Evolutionary conservation across 2,888 invertebrate genomes (phyloP).

Genomic region (Plagodis dolabraria): DNA sequence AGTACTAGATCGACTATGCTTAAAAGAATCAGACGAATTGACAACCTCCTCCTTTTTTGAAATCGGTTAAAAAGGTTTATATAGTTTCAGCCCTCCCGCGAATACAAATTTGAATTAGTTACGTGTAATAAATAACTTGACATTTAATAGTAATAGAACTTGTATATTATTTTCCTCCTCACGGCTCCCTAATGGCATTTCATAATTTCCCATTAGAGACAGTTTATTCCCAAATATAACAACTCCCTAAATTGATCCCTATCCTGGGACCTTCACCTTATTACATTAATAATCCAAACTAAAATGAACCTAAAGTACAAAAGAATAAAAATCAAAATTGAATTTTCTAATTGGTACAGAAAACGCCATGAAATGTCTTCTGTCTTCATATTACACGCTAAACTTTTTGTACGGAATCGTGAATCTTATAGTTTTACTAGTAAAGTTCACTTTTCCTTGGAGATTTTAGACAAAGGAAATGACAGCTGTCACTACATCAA

Average conservation of each 20-base stretch:
- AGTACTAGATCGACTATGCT: too few relatives aligned
- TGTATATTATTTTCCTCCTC: conserved; percentile 5
- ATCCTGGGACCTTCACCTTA: conserved; percentile 16
- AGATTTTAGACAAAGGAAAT: conserved; percentile 45
- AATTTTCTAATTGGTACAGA: neutral
- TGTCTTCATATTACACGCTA: conserved; percentile 45
- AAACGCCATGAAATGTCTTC: conserved; percentile 27
- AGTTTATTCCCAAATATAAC: conserved; percentile 19
- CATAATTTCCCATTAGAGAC: conserved; percentile 31
- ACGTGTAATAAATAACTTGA: neutral
- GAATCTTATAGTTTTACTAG: neutral
- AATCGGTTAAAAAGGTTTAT: too few relatives aligned
- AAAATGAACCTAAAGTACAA: conserved; percentile 33
- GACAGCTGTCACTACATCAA: conserved; percentile 82
- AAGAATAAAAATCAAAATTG: conserved; percentile 42
- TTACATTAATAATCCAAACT: conserved; percentile 5
- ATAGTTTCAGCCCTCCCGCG: too few relatives aligned
- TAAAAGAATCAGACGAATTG: too few relatives aligned
- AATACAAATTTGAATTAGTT: neutral
- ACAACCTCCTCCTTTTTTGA: too few relatives aligned
- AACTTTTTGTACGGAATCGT: conserved; percentile 4
- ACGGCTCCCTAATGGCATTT: conserved; percentile 25
- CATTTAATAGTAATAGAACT: conserved; percentile 5
- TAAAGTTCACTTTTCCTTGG: conserved; percentile 39
- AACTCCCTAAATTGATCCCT: conserved; percentile 11